These are phyloP conservation scores for Chouioia cunea DNA, from an alignment of 2,888 invertebrate species.

Conservation along the genomic window DNA sequence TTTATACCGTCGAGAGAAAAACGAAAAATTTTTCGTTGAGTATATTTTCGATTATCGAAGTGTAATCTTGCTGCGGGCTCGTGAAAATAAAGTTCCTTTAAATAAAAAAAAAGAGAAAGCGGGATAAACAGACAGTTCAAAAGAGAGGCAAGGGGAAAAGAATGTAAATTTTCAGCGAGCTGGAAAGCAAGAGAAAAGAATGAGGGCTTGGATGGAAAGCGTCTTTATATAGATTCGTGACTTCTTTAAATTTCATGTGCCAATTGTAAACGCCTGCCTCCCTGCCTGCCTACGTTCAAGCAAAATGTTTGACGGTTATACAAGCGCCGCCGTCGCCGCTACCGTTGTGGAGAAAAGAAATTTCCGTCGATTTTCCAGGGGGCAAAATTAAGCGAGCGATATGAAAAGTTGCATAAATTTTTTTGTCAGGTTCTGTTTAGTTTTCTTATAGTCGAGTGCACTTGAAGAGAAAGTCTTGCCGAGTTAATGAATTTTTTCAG, in stretches of 20 bases:
- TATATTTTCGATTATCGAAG: slow-evolving; percentile 68
- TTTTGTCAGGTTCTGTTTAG: too few relatives aligned
- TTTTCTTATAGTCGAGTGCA: slow-evolving; percentile 19
- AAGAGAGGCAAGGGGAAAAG: slow-evolving; percentile 36
- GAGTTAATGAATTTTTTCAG: too few relatives aligned
- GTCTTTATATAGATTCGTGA: slow-evolving; percentile 48
- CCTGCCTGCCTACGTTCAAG: slow-evolving; percentile 1
- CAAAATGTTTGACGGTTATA: slow-evolving; percentile 28
- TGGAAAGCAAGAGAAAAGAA: slow-evolving; percentile 56
- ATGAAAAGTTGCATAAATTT: slow-evolving; percentile 11
- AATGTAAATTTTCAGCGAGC: too few relatives aligned
- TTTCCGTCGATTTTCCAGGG: neutral
- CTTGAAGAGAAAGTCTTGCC: too few relatives aligned
- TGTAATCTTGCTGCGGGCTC: slow-evolving; percentile 61
- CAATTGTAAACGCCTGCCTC: slow-evolving; percentile 64
- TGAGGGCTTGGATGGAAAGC: slow-evolving; percentile 62
- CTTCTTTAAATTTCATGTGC: slow-evolving; percentile 68
- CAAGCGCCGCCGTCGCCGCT: neutral
- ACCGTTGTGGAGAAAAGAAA: neutral
- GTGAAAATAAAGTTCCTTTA: slow-evolving; percentile 41
- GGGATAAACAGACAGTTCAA: slow-evolving; percentile 68
- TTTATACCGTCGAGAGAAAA: too few relatives aligned
- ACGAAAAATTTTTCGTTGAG: too few relatives aligned
- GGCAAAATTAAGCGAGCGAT: slow-evolving; percentile 27
- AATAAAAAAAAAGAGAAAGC: slow-evolving; percentile 61